Conservation (phyloP, 53 echinoderm and acorn worm genomes). For the Holothuria scabra region DNA sequence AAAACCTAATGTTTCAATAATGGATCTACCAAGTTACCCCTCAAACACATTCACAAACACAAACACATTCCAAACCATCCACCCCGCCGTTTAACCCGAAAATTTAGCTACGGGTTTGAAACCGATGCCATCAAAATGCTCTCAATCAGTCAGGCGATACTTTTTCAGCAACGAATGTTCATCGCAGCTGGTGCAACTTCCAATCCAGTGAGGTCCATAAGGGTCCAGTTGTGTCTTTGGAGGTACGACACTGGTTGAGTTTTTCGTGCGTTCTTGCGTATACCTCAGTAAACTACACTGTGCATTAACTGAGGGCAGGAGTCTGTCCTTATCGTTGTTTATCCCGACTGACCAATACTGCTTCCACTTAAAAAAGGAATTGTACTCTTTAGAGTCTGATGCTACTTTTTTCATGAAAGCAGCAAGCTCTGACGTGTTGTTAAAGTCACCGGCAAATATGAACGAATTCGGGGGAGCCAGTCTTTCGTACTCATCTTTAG, state of each 20-base stretch:
- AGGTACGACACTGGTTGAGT: too few relatives aligned
- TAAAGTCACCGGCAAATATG: slow-evolving; percentile 29
- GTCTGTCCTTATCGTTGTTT: neutral
- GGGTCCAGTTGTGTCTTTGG: neutral
- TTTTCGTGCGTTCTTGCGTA: neutral
- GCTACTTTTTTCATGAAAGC: slow-evolving; percentile 1
- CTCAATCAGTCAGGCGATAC: neutral
- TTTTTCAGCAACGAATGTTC: neutral
- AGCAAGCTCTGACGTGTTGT: slow-evolving; percentile 1
- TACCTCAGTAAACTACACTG: neutral
- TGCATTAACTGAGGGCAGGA: neutral
- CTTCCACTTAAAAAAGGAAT: slow-evolving; percentile 21
- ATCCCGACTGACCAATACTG: neutral
- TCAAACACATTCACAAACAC: too few relatives aligned
- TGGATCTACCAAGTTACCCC: too few relatives aligned
- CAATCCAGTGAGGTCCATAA: slow-evolving; percentile 18
- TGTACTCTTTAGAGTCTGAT: neutral
- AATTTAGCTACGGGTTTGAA: too few relatives aligned
- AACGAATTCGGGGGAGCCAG: slow-evolving; percentile 33
- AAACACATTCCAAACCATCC: too few relatives aligned
- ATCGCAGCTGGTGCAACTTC: neutral
- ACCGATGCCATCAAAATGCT: too few relatives aligned
- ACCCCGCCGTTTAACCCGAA: too few relatives aligned
- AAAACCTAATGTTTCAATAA: too few relatives aligned
- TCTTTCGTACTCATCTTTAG: slow-evolving; percentile 5